Evolutionary conservation across 2,888 invertebrate species (phyloP).

Genomic region (Drosophila vallismaia): DNA sequence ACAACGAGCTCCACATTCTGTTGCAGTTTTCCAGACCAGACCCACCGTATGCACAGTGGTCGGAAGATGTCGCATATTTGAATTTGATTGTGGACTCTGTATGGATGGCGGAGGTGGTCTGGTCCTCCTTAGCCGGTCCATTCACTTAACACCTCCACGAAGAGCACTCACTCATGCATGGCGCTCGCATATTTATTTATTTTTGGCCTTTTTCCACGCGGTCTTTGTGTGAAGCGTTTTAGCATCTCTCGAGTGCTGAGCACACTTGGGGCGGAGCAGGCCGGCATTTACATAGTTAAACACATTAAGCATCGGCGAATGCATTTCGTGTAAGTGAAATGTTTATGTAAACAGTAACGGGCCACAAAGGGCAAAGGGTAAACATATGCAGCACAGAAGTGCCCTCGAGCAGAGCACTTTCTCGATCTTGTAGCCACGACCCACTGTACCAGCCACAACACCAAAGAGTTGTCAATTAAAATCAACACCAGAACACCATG

Average conservation of each 20-base stretch:
- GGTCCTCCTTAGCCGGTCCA: conserved; percentile 4
- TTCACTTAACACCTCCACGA: conserved; percentile 68
- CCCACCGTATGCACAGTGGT: conserved; percentile 69
- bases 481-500: conserved; percentile 61
- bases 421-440: conserved; percentile 1
- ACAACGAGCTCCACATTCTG: conserved; percentile 62
- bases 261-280: conserved; percentile 48
- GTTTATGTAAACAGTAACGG: conserved; percentile 66
- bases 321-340: conserved; percentile 70
- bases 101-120: not conserved
- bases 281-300: conserved; percentile 76
- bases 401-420: conserved; percentile 12
- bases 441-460: conserved; percentile 44
- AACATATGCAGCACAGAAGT: conserved; percentile 25
- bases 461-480: conserved; percentile 76
- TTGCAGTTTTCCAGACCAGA: conserved; percentile 41
- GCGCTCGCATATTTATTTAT: conserved; percentile 76
- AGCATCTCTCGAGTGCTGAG: conserved; percentile 71
- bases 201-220: conserved; percentile 68
- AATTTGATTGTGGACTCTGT: conserved; percentile 41
- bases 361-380: conserved; percentile 42
- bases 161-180: conserved; percentile 70
- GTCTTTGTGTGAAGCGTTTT: conserved; percentile 61
- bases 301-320: conserved; percentile 65
- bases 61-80: conserved; percentile 23